phyloP scores from a whole-genome alignment of 2,113 vertebrate species.

The Martes martes region DNA sequence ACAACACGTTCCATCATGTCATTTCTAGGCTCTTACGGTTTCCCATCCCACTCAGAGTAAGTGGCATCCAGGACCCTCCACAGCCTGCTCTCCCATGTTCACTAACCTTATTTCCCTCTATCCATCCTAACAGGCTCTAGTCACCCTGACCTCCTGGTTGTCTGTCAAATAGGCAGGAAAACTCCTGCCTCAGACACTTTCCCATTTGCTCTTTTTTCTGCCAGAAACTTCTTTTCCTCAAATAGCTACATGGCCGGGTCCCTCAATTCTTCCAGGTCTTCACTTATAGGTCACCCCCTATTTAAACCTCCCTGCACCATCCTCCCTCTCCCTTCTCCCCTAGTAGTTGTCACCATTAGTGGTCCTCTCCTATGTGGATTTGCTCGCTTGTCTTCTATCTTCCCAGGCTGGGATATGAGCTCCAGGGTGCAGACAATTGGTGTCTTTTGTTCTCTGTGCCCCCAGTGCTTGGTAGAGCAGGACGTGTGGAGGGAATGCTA shows the following conservation, averaged over 20 bases:
- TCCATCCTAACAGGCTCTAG: neutral
- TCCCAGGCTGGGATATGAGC: neutral
- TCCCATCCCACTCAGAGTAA: neutral
- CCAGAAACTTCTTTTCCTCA: neutral
- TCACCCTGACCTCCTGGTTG: neutral
- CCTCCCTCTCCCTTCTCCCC: neutral
- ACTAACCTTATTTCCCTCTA: accelerated
- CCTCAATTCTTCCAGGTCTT: neutral
- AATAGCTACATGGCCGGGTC: accelerated
- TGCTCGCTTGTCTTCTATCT: neutral
- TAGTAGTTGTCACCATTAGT: neutral
- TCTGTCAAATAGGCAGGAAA: neutral
- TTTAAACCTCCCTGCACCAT: neutral
- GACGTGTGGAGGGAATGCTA: too few species aligned
- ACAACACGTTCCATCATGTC: neutral
- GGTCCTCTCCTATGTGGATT: neutral
- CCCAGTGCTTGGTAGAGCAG: too few species aligned
- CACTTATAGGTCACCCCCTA: neutral
- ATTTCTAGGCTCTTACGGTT: neutral
- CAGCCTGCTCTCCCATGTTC: neutral
- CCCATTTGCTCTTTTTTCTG: neutral
- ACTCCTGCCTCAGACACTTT: neutral
- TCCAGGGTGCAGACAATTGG: neutral
- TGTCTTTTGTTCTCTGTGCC: neutral
- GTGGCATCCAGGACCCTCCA: neutral